Percentiles rank a stretch among this genome's conserved stretches.
phyloP scores from a whole-genome alignment of 2,797 vertebrate genomes.

The Enteromius treurensis region DNA sequence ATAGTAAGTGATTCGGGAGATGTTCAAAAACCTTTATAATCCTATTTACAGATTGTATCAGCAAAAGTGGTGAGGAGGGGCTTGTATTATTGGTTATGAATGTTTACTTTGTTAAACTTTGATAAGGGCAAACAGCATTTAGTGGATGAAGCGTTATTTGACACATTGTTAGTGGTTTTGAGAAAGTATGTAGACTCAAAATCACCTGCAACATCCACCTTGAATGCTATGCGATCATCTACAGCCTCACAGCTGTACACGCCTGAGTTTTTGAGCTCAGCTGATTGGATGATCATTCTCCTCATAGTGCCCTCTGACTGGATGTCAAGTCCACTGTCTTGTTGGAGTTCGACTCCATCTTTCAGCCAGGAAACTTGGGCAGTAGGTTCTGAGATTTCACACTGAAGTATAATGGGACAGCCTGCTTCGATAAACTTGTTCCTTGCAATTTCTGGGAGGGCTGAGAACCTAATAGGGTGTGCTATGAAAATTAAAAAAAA shows the following conservation, averaged over 20 bases:
- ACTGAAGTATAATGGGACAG: conserved; percentile 81
- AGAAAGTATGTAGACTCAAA: conserved; percentile 61
- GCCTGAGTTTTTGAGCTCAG: conserved; percentile 80
- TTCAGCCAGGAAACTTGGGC: conserved; percentile 85
- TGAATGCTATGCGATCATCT: conserved; percentile 88
- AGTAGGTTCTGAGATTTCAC: conserved; percentile 82
- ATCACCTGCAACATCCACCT: conserved; percentile 87
- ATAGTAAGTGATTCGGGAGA: conserved; percentile 1
- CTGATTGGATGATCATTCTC: conserved; percentile 80
- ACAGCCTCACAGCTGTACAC: conserved; percentile 86
- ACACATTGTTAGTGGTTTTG: conserved; percentile 66
- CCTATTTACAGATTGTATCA: background rate
- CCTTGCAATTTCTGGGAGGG: conserved; percentile 73
- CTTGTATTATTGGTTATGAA: conserved; percentile 42
- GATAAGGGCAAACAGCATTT: conserved; percentile 59
- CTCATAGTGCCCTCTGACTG: conserved; percentile 77
- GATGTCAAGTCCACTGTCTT: conserved; percentile 71
- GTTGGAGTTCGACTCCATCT: conserved; percentile 82
- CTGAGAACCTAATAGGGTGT: conserved; percentile 73
- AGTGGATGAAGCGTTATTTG: conserved; percentile 64
- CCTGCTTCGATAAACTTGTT: conserved; percentile 78
- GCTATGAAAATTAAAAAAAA: conserved; percentile 65
- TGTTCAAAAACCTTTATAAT: background rate
- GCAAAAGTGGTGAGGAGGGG: background rate
- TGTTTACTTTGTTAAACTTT: conserved; percentile 50